Conservation (phyloP, 1,140 invertebrate genomes). For the Papilio xuthus region DNA sequence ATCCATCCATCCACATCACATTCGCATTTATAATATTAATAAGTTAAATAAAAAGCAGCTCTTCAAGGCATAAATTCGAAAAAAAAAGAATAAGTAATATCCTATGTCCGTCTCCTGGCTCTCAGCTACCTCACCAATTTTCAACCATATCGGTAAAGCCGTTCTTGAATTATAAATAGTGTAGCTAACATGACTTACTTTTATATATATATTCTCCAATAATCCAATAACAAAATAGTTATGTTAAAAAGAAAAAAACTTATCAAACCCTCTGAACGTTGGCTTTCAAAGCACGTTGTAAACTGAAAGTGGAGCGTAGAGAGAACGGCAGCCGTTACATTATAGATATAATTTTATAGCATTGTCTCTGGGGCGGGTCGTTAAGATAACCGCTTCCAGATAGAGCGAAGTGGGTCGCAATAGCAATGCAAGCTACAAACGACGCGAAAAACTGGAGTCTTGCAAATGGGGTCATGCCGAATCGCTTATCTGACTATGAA, state of each 20-base stretch:
- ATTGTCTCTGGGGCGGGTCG: constrained; percentile 28
- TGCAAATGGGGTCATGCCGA: constrained; percentile 15
- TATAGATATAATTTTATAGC: constrained; percentile 37
- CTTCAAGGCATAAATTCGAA: too few relatives aligned
- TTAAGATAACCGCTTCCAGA: constrained; percentile 34
- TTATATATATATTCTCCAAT: background rate
- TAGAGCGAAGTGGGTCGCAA: constrained; percentile 26
- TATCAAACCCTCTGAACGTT: constrained; percentile 16
- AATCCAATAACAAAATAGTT: background rate
- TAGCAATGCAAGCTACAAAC: constrained; percentile 27
- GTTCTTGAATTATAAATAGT: too few relatives aligned
- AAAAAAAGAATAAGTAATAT: too few relatives aligned
- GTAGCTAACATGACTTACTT: too few relatives aligned
- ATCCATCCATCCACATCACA: too few relatives aligned
- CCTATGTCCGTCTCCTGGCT: too few relatives aligned
- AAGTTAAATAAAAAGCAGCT: too few relatives aligned
- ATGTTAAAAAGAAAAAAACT: background rate
- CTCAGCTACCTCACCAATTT: too few relatives aligned
- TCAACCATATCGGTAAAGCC: too few relatives aligned
- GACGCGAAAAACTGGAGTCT: constrained; percentile 31
- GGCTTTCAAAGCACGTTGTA: constrained; percentile 28
- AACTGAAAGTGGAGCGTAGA: background rate
- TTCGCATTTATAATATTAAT: too few relatives aligned
- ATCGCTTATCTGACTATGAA: constrained; percentile 26
- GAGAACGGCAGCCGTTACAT: constrained; percentile 12